phyloP scores from a whole-genome alignment of 1,140 invertebrate genomes.

The Eulimnadia texana region DNA sequence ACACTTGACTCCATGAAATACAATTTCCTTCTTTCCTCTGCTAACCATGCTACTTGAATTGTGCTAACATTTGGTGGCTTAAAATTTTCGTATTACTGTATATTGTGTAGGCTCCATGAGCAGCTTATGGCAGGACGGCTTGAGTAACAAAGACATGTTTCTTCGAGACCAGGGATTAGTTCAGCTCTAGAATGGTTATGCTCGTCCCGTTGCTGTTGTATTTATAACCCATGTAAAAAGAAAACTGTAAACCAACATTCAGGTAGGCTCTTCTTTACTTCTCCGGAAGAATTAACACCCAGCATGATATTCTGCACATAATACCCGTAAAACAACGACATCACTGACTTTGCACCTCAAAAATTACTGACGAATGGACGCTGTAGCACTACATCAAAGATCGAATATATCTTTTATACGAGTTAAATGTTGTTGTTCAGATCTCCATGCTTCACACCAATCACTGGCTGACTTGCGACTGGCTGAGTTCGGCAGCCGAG shows the following conservation, averaged over 20 bases:
- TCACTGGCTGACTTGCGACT: constrained; percentile 22
- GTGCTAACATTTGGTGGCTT: too few relatives aligned
- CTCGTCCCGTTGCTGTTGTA: not conserved
- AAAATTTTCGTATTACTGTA: not conserved
- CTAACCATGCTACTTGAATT: too few relatives aligned
- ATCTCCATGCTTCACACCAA: constrained; percentile 24
- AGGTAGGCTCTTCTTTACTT: not conserved
- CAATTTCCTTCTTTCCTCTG: not conserved
- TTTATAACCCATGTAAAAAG: not conserved
- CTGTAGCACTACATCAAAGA: too few relatives aligned
- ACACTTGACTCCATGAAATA: not conserved
- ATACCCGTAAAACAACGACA: not conserved
- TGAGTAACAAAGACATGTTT: constrained; percentile 22
- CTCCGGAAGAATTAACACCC: too few relatives aligned
- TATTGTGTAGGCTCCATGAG: constrained; percentile 19
- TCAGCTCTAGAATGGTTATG: constrained; percentile 15
- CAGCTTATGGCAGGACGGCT: constrained; percentile 22
- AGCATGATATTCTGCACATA: too few relatives aligned
- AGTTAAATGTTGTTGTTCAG: constrained; percentile 18
- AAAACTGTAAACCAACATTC: not conserved
- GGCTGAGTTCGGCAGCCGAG: constrained; percentile 11
- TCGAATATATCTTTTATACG: too few relatives aligned
- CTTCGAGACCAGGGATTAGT: constrained; percentile 20
- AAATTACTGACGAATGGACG: too few relatives aligned
- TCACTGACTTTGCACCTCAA: not conserved